phyloP scores from a whole-genome alignment of 2,888 invertebrate genomes.

The Chrysina gloriosa region DNA sequence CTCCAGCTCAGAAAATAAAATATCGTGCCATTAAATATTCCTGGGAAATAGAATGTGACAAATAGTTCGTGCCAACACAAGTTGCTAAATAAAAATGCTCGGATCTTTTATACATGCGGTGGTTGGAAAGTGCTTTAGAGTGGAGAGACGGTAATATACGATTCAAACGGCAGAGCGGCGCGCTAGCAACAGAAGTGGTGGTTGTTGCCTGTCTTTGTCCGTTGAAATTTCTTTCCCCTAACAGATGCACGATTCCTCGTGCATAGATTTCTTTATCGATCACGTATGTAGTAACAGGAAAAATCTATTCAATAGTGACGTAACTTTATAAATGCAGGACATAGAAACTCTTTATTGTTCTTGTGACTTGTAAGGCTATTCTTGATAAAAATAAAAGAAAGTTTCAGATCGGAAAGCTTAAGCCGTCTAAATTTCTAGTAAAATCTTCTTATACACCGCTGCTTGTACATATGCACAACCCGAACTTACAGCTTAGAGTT shows the following conservation, averaged over 20 bases:
- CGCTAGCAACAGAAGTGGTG: slow-evolving; percentile 20
- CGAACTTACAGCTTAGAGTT: no score
- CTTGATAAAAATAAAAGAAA: no score
- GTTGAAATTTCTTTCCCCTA: slow-evolving; percentile 20
- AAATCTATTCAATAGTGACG: no score
- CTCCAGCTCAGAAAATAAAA: slow-evolving; percentile 46
- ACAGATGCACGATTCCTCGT: slow-evolving; percentile 25
- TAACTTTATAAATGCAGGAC: no score
- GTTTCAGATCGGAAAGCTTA: no score
- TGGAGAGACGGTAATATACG: slow-evolving; percentile 50
- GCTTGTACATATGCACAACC: no score
- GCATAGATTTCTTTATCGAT: slow-evolving; percentile 35
- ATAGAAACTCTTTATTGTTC: no score
- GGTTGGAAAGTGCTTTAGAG: slow-evolving; percentile 52
- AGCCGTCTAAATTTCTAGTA: no score
- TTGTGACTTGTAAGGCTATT: no score
- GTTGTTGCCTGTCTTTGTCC: slow-evolving; percentile 45
- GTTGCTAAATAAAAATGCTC: slow-evolving; percentile 55
- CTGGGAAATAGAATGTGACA: slow-evolving; percentile 55
- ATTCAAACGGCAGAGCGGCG: slow-evolving; percentile 41
- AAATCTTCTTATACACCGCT: no score
- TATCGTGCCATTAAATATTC: slow-evolving; percentile 56
- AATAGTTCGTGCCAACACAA: slow-evolving; percentile 56
- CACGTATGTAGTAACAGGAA: not conserved
- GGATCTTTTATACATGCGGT: slow-evolving; percentile 55